Percentiles rank a stretch among this genome's conserved stretches.
Conservation (phyloP, 1,140 invertebrate species). For the Sesamia nonagrioides region DNA sequence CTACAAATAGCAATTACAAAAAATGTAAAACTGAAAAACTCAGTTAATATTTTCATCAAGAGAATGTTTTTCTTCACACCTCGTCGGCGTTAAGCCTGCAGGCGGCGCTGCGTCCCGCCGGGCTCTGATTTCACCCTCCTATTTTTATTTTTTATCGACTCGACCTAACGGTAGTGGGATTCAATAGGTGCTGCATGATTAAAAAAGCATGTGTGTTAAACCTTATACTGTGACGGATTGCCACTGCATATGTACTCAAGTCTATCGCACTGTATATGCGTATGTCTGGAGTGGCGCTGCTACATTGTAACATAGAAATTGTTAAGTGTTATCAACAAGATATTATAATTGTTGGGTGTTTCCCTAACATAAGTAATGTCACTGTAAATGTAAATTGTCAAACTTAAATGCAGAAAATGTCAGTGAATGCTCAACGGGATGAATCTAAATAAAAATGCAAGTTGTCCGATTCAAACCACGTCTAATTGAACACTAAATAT, state of each 20-base stretch:
- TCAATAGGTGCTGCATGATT: constrained; percentile 33
- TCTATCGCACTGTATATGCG: not conserved
- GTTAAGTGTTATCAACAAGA: constrained; percentile 23
- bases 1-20: not conserved
- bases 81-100: constrained; percentile 23
- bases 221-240: constrained; percentile 31
- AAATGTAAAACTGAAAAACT: not conserved
- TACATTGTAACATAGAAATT: constrained; percentile 27
- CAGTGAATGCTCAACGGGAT: too few relatives aligned
- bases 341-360: too few relatives aligned
- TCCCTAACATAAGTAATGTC: too few relatives aligned
- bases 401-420: too few relatives aligned
- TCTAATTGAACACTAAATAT: too few relatives aligned
- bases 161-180: constrained; percentile 76
- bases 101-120: constrained; percentile 49
- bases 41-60: constrained; percentile 54
- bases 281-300: not conserved
- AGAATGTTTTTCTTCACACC: constrained; percentile 13
- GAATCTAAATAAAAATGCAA: too few relatives aligned
- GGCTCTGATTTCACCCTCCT: constrained; percentile 73
- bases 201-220: constrained; percentile 35
- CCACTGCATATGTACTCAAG: not conserved
- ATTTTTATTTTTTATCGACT: constrained; percentile 71
- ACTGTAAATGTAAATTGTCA: too few relatives aligned
- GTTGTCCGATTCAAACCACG: too few relatives aligned